phyloP scores from a whole-genome alignment of 2,797 vertebrate genomes.

The Hippoglossus hippoglossus region DNA sequence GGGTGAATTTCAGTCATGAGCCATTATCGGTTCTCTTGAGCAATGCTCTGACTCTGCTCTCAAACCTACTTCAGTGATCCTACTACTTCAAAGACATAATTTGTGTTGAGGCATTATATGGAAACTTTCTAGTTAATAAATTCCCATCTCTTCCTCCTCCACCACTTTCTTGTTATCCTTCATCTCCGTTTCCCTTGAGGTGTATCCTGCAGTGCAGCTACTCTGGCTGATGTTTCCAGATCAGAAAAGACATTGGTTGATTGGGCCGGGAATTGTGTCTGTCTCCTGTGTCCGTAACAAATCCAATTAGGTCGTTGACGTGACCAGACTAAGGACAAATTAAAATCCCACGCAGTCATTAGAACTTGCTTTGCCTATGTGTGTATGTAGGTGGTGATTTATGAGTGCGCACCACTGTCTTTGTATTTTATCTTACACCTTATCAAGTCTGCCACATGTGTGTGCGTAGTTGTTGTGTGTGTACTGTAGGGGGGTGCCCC shows the following conservation, averaged over 20 bases:
- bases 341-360: conserved; percentile 16
- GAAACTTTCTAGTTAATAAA: conserved; percentile 12
- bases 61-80: too few relatives aligned
- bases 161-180: background rate
- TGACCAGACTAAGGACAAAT: conserved; percentile 28
- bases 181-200: conserved; percentile 3
- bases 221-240: background rate
- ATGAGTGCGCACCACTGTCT: background rate
- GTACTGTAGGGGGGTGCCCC: conserved; percentile 4
- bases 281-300: conserved; percentile 15
- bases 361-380: conserved; percentile 12
- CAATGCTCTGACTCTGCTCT: too few relatives aligned
- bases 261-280: conserved; percentile 20
- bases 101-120: background rate
- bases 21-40: too few relatives aligned
- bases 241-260: background rate
- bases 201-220: too few relatives aligned
- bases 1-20: too few relatives aligned
- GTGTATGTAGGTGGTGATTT: conserved; percentile 7
- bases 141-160: background rate
- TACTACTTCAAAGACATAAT: conserved; percentile 9
- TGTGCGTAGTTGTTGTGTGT: conserved; percentile 23
- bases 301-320: conserved; percentile 36
- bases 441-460: conserved; percentile 19
- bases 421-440: conserved; percentile 10